These are phyloP conservation scores for Chionomys nivalis DNA, from an alignment of 2,113 vertebrate species.

Conservation along the genomic window DNA sequence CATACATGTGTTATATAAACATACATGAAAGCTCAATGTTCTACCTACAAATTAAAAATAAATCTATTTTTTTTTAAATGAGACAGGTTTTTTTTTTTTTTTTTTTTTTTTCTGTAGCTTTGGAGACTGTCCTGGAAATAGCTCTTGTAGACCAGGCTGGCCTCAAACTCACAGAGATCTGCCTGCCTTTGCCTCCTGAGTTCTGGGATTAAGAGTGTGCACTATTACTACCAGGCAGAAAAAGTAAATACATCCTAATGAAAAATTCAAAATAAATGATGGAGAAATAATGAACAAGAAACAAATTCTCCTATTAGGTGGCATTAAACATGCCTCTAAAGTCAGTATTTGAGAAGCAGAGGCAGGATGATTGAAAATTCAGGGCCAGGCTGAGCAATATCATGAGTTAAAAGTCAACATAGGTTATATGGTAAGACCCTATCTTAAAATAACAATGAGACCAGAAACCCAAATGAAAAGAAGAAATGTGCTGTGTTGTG, in stretches of 20 bases:
- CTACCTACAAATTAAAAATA: neutral
- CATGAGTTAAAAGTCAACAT: neutral
- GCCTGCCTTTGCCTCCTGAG: too few species aligned
- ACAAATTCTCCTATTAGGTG: neutral
- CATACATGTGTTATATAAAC: neutral
- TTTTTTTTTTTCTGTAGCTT: too few species aligned
- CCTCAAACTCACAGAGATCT: too few species aligned
- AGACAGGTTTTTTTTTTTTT: too few species aligned
- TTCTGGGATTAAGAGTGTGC: too few species aligned
- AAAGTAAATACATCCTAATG: neutral
- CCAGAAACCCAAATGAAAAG: neutral
- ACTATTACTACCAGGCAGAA: too few species aligned
- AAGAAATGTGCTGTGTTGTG: accelerated
- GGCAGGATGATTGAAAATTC: neutral
- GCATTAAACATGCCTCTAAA: too few species aligned
- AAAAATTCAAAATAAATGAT: neutral
- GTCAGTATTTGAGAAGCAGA: neutral
- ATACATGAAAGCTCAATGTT: neutral
- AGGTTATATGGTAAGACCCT: neutral
- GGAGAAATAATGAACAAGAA: neutral
- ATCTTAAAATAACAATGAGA: neutral
- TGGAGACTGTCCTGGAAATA: too few species aligned
- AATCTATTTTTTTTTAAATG: neutral
- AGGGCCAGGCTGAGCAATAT: neutral
- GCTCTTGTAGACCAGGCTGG: too few species aligned